Conservation (phyloP, 1,140 invertebrate species). For the Danaus plexippus region DNA sequence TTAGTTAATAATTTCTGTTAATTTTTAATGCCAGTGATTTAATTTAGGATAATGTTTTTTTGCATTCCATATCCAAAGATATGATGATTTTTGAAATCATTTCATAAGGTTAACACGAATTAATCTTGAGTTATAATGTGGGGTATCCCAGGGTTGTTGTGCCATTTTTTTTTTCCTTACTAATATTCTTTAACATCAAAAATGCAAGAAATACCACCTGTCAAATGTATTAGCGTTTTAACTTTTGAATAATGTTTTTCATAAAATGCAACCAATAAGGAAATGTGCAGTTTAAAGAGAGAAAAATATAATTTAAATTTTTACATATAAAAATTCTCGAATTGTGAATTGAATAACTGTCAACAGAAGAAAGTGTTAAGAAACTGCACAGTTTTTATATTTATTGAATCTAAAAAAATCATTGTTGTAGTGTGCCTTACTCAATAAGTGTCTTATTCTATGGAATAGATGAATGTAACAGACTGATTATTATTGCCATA, state of each 20-base stretch:
- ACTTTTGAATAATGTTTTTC: too few relatives aligned
- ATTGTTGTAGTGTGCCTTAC: too few relatives aligned
- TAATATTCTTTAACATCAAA: slow-evolving; percentile 13
- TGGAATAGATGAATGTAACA: slow-evolving; percentile 3
- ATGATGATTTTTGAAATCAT: slow-evolving; percentile 35
- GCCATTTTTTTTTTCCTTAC: slow-evolving; percentile 31
- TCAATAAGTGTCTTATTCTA: too few relatives aligned
- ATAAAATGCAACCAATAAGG: too few relatives aligned
- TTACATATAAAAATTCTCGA: too few relatives aligned
- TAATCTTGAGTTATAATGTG: slow-evolving; percentile 15
- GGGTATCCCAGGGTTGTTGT: slow-evolving; percentile 28
- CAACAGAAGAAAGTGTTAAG: too few relatives aligned
- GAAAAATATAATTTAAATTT: too few relatives aligned
- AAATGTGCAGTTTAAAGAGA: background rate
- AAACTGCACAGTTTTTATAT: too few relatives aligned
- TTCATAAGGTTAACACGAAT: slow-evolving; percentile 23
- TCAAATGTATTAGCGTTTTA: too few relatives aligned
- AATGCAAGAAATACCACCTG: too few relatives aligned
- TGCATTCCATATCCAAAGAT: slow-evolving; percentile 50
- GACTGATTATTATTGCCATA: slow-evolving; percentile 23
- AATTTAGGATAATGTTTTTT: slow-evolving; percentile 22
- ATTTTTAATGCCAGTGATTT: slow-evolving; percentile 33
- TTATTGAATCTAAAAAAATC: too few relatives aligned
- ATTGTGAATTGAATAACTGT: too few relatives aligned
- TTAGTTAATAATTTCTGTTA: slow-evolving; percentile 28